These are phyloP conservation scores for Pandemis corylana DNA, from an alignment of 2,888 invertebrate species.

Conservation along the genomic window DNA sequence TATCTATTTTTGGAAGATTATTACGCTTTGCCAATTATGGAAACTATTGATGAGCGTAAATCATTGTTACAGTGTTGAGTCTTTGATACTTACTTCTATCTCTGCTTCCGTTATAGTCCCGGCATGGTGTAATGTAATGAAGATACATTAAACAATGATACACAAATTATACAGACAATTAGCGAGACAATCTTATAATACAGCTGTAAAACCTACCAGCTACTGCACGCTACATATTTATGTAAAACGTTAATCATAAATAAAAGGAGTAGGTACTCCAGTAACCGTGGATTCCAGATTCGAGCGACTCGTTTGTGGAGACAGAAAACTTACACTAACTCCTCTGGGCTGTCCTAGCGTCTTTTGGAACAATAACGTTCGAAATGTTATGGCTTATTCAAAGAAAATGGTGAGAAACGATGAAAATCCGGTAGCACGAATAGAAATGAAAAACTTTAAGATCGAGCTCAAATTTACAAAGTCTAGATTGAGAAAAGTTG, in stretches of 20 bases:
- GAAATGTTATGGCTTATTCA: too few relatives aligned
- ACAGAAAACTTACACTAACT: too few relatives aligned
- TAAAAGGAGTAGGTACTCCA: slow-evolving; percentile 6
- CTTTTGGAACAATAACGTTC: too few relatives aligned
- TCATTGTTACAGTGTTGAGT: background rate
- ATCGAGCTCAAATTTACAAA: too few relatives aligned
- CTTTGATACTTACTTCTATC: background rate
- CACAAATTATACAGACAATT: slow-evolving; percentile 21
- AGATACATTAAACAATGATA: background rate
- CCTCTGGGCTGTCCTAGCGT: too few relatives aligned
- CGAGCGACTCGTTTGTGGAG: too few relatives aligned
- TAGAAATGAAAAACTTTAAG: too few relatives aligned
- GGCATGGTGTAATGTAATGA: background rate
- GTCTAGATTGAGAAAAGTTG: too few relatives aligned
- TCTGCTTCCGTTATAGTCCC: background rate
- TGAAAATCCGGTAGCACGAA: too few relatives aligned
- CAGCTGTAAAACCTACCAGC: slow-evolving; percentile 6
- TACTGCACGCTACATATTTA: background rate
- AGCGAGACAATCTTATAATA: slow-evolving; percentile 24
- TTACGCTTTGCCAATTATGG: slow-evolving; percentile 10
- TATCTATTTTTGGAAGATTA: slow-evolving; percentile 16
- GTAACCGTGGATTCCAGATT: slow-evolving; percentile 1
- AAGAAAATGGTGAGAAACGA: too few relatives aligned
- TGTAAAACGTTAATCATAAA: slow-evolving; percentile 3
- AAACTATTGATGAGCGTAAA: slow-evolving; percentile 16